Evolutionary conservation across 30 jellyfish, hydroid and myxozoan species (phyloP), one percentile per base, ranked within the genome.

Genomic region (Turritopsis rubra): DNA sequence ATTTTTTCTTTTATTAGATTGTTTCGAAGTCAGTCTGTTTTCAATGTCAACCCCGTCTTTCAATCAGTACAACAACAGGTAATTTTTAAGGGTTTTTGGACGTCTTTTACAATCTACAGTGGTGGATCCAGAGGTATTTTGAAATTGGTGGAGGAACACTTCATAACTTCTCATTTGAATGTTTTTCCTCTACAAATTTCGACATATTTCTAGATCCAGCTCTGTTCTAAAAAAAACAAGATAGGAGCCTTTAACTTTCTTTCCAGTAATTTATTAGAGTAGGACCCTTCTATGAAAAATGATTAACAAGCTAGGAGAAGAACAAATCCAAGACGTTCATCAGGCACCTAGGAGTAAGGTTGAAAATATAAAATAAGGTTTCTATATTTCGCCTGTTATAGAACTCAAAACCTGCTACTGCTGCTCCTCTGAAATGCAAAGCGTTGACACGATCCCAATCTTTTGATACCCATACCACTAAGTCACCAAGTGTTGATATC

Each of bases 361-460:
- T 25, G 76, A 66, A 66, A 66, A 66, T 7, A 1, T n/a, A 3
- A 66, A 16, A 54, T 54, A 54, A n/a, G n/a, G n/a, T 41, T 41
- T 13, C 13, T 41, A 41, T 41, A 41, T 41, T 41, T 5, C 13
- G 60, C 13, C 13, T 41, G 60, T 3, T 41, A 41, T 41, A 41
- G 60, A 41, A 41, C 60, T 41, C 60, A 41, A 41, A 41, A 41
- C 77, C 30, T 8, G 30, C 77, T 68, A 22, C 30, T 8, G 30
- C 77, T 68, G 77, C 77, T n/a, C 77, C 77, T 1, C 8, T 68
- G 0, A 23, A 23, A n/a, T 68, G 31, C 28, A 68, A 27, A 68
- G 77, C 31, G 19, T 68, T 68, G 77, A n/a, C 30, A n/a, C 88
- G 88, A 8, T 82, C 88, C 21, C 88, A 82, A 82, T 82, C 88